Conservation (phyloP, 2,797 vertebrate species). For the Enteromius afrohamiltoni region DNA sequence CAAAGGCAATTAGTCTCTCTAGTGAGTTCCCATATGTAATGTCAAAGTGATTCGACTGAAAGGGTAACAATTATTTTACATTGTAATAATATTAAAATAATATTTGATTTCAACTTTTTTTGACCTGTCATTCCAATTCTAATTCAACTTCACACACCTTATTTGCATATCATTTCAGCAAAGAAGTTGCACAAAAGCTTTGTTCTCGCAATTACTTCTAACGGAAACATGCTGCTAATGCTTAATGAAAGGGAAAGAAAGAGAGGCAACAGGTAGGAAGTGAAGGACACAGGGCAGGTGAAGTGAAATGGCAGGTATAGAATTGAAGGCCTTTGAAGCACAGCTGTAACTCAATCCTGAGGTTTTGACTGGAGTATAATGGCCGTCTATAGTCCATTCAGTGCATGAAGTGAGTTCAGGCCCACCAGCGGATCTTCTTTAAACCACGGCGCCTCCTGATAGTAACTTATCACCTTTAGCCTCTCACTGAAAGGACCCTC, state of each 20-base stretch:
- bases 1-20: no score
- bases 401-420: slow-evolving; percentile 17
- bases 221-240: slow-evolving; percentile 12
- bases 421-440: slow-evolving; percentile 35
- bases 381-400: slow-evolving; percentile 38
- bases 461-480: slow-evolving; percentile 58
- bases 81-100: not conserved
- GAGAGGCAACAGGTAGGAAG: not conserved
- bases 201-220: not conserved
- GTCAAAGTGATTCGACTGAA: no score
- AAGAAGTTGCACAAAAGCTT: slow-evolving; percentile 2
- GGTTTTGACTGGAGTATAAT: slow-evolving; percentile 27
- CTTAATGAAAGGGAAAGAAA: slow-evolving; percentile 28
- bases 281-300: slow-evolving; percentile 7
- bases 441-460: slow-evolving; percentile 31
- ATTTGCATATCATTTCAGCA: not conserved
- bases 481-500: slow-evolving; percentile 39
- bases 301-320: slow-evolving; percentile 22
- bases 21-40: no score
- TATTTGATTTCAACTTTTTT: not conserved
- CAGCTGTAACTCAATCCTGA: slow-evolving; percentile 41
- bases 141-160: not conserved
- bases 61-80: not conserved
- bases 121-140: not conserved
- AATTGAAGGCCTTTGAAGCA: slow-evolving; percentile 33